Conservation (phyloP, 2,113 vertebrate species). For the Atlantisia rogersi region DNA sequence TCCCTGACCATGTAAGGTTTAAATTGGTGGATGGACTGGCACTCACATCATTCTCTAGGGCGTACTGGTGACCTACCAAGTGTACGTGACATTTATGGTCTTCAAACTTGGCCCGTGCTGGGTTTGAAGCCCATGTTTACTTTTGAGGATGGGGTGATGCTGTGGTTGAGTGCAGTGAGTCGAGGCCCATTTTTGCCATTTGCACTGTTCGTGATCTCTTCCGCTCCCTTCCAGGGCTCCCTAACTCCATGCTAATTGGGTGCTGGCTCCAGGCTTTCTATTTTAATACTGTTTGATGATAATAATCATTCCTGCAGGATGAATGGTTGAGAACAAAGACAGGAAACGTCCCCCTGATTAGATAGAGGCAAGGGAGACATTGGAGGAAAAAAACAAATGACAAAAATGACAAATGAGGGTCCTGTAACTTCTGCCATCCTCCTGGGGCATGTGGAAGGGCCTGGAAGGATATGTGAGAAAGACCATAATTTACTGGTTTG, state of each 20-base stretch:
- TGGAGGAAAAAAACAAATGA: slow-evolving; percentile 71
- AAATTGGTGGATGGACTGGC: neutral
- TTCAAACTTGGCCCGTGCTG: neutral
- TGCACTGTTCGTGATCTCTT: neutral
- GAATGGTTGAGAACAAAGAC: slow-evolving; percentile 76
- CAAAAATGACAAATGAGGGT: slow-evolving; percentile 70
- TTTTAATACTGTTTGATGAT: slow-evolving; percentile 80
- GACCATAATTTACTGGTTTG: slow-evolving; percentile 21
- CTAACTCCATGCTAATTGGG: slow-evolving; percentile 32
- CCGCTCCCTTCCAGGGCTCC: neutral
- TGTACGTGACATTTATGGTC: neutral
- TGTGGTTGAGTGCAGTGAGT: neutral
- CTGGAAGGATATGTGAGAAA: slow-evolving; percentile 19
- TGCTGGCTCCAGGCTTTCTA: slow-evolving; percentile 72
- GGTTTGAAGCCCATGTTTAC: neutral
- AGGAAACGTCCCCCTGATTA: slow-evolving; percentile 79
- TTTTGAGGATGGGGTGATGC: neutral
- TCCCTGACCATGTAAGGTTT: neutral
- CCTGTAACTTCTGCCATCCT: slow-evolving; percentile 53
- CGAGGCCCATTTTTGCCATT: neutral
- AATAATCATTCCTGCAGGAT: slow-evolving; percentile 72
- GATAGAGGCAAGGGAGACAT: slow-evolving; percentile 68
- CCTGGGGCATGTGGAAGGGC: slow-evolving; percentile 11
- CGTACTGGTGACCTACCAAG: neutral
- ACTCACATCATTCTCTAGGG: accelerated